Conservation (phyloP, 2,113 vertebrate species). For the Podilymbus podiceps region DNA sequence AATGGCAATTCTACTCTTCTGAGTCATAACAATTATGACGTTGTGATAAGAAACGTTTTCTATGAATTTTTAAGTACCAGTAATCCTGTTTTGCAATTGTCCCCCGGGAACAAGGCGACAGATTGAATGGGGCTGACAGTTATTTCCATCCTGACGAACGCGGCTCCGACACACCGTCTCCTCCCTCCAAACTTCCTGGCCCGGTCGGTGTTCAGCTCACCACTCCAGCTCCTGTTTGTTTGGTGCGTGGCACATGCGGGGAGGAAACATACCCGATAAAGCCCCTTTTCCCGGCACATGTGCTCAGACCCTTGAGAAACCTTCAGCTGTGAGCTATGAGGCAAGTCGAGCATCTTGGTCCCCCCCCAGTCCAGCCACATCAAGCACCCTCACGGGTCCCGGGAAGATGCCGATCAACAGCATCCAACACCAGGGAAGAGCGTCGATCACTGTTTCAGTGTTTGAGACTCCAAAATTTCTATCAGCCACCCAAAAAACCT, state of each 20-base stretch:
- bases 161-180: not conserved
- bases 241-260: not conserved
- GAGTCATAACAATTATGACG: conserved; percentile 79
- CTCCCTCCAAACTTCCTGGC: conserved; percentile 34
- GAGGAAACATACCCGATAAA: fast-evolving
- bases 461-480: not conserved
- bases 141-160: conserved; percentile 55
- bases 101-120: conserved; percentile 42
- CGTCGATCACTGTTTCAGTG: fast-evolving
- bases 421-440: not conserved
- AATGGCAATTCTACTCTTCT: conserved; percentile 76
- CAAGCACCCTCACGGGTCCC: fast-evolving
- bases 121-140: conserved; percentile 62
- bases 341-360: not conserved
- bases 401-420: not conserved
- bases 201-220: not conserved
- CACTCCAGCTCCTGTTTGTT: conserved; percentile 31
- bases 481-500: not conserved
- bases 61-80: conserved; percentile 79
- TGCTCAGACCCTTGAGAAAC: not conserved
- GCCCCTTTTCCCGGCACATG: not conserved
- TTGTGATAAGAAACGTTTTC: conserved; percentile 77
- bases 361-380: not conserved
- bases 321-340: not conserved
- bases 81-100: conserved; percentile 70